These are phyloP conservation scores for Drosophila seclusa DNA, from an alignment of 2,888 invertebrate genomes.

Conservation along the genomic window DNA sequence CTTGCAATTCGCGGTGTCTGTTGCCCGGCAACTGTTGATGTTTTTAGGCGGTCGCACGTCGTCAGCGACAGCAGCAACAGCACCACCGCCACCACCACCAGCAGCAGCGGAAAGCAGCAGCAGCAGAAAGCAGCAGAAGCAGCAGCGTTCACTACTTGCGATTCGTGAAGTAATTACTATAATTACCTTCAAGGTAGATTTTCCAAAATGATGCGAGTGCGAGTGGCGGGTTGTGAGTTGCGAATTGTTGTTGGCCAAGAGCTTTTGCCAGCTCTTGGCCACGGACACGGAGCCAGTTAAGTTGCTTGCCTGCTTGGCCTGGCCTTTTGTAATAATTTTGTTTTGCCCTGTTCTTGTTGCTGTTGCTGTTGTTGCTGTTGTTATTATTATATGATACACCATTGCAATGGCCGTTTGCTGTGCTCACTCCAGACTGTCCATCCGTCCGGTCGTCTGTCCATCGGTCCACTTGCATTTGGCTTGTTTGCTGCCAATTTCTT, in stretches of 20 bases:
- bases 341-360: slow-evolving; percentile 40
- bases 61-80: slow-evolving; percentile 61
- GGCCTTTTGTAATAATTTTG: slow-evolving; percentile 79
- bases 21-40: slow-evolving; percentile 80
- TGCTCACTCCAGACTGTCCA: slow-evolving; percentile 13
- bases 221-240: slow-evolving; percentile 52
- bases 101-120: slow-evolving; percentile 37
- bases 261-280: slow-evolving; percentile 36
- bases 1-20: slow-evolving; percentile 57
- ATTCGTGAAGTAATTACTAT: slow-evolving; percentile 85
- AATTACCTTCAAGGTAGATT: slow-evolving; percentile 85
- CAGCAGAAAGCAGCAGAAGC: slow-evolving; percentile 46
- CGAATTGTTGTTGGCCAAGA: slow-evolving; percentile 6
- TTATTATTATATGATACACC: slow-evolving; percentile 80
- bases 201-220: slow-evolving; percentile 82
- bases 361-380: slow-evolving; percentile 41
- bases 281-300: slow-evolving; percentile 34
- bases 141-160: slow-evolving; percentile 80
- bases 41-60: slow-evolving; percentile 82
- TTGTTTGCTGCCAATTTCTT: slow-evolving; percentile 81
- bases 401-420: slow-evolving; percentile 72
- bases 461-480: slow-evolving; percentile 62
- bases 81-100: slow-evolving; percentile 42
- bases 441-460: slow-evolving; percentile 8
- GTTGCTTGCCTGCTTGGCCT: slow-evolving; percentile 46